These are phyloP conservation scores for Akabosia matsudoensis DNA, from an alignment of 1,140 invertebrate species.

Conservation along the genomic window DNA sequence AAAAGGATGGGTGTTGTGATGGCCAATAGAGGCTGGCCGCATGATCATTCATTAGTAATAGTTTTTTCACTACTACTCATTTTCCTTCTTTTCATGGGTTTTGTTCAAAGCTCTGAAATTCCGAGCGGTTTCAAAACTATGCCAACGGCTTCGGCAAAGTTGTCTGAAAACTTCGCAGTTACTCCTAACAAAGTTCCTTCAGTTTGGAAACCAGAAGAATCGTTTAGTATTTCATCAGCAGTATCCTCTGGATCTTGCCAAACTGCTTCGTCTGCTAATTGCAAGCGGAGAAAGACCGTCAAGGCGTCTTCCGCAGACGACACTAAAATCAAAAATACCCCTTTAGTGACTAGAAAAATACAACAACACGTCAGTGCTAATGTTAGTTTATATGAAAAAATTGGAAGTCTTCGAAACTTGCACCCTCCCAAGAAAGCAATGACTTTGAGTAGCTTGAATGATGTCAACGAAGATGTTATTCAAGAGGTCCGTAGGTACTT, in stretches of 20 bases:
- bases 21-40: not conserved
- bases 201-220: not conserved
- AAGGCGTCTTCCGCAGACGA: too few relatives aligned
- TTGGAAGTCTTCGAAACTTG: not conserved
- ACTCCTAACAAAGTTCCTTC: not conserved
- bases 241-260: not conserved
- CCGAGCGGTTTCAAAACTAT: constrained; percentile 8
- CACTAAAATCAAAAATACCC: too few relatives aligned
- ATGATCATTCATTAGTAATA: too few relatives aligned
- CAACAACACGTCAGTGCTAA: not conserved
- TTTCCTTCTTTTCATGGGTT: not conserved
- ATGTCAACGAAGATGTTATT: too few relatives aligned
- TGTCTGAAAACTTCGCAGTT: not conserved
- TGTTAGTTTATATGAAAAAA: not conserved
- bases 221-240: not conserved
- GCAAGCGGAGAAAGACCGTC: not conserved
- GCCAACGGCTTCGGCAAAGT: not conserved
- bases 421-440: too few relatives aligned
- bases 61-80: not conserved
- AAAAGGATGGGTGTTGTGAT: not conserved
- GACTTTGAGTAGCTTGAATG: too few relatives aligned
- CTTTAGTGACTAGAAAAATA: too few relatives aligned
- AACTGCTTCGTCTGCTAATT: not conserved
- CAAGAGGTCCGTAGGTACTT: too few relatives aligned
- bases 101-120: not conserved